These are phyloP conservation scores for Cheilosia pagana DNA, from an alignment of 2,888 invertebrate species.

Conservation along the genomic window DNA sequence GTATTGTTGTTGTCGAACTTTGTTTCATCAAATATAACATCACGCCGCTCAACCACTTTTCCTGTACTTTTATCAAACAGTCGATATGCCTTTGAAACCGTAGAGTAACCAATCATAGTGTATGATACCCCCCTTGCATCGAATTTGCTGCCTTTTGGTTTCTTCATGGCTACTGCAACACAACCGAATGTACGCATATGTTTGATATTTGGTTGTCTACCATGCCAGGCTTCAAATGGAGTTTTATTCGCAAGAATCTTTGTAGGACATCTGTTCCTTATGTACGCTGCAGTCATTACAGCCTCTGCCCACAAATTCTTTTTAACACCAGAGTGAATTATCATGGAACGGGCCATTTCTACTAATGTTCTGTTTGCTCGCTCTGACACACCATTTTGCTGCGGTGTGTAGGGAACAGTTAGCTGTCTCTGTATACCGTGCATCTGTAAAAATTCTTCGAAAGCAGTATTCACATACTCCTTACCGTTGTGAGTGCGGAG, in stretches of 20 bases:
- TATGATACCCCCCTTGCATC: conserved; percentile 54
- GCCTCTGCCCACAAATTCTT: conserved; percentile 61
- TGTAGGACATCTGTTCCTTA: conserved; percentile 53
- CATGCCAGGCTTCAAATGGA: conserved; percentile 62
- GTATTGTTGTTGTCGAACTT: conserved; percentile 2
- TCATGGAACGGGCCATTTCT: conserved; percentile 61
- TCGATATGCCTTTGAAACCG: conserved; percentile 39
- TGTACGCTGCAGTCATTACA: conserved; percentile 59
- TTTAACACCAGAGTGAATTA: conserved; percentile 20
- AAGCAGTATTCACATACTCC: conserved; percentile 55
- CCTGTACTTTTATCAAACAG: conserved; percentile 30
- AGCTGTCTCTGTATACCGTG: conserved; percentile 61
- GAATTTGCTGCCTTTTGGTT: conserved; percentile 56
- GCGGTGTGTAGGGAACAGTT: conserved; percentile 57
- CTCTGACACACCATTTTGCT: conserved; percentile 68
- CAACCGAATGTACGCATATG: conserved; percentile 65
- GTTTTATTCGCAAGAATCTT: conserved; percentile 49
- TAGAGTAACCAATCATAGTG: conserved; percentile 63
- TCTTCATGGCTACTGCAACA: conserved; percentile 56
- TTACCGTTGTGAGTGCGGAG: conserved; percentile 58
- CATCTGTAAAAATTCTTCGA: conserved; percentile 57
- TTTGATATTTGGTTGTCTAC: conserved; percentile 55
- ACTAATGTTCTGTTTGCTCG: conserved; percentile 58
- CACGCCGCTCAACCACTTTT: conserved; percentile 35
- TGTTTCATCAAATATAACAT: conserved; percentile 45